A percentile compares a stretch with the other conserved stretches of the same genome.
phyloP scores from a whole-genome alignment of 1,140 invertebrate species.

The Pseudobourletiella spinata region DNA sequence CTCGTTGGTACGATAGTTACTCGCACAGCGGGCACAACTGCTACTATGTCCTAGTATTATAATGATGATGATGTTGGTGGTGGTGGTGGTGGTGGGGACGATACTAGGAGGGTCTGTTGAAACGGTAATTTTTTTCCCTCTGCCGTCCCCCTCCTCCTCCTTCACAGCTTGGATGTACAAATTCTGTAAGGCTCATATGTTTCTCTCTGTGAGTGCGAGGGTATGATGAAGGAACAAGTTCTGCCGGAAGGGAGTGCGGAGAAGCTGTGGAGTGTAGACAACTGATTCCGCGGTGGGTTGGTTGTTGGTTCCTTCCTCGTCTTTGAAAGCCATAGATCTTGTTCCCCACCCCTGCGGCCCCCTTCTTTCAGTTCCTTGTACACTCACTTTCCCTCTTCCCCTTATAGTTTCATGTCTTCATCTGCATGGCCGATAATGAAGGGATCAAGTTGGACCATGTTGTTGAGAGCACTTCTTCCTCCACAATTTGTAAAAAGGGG shows the following conservation, averaged over 20 bases:
- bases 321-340: not conserved
- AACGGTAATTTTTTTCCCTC: too few species aligned
- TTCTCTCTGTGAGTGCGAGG: too few species aligned
- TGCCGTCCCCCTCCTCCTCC: too few species aligned
- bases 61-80: not conserved
- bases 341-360: not conserved
- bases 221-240: too few species aligned
- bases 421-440: not conserved
- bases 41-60: not conserved
- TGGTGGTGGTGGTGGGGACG: not conserved
- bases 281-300: not conserved
- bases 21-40: not conserved
- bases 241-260: not conserved
- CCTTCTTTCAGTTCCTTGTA: not conserved
- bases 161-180: too few species aligned
- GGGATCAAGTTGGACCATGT: not conserved
- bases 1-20: not conserved
- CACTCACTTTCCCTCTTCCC: not conserved
- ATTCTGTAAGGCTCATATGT: too few species aligned
- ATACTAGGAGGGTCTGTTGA: too few species aligned
- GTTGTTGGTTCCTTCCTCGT: not conserved
- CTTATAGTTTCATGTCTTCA: not conserved
- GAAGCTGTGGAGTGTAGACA: not conserved
- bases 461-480: too few species aligned
- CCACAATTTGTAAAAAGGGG: too few species aligned